These are phyloP conservation scores for Tethya wilhelma DNA, from an alignment of 37 sponge, comb jelly and placozoan genomes.

Conservation along the genomic window DNA sequence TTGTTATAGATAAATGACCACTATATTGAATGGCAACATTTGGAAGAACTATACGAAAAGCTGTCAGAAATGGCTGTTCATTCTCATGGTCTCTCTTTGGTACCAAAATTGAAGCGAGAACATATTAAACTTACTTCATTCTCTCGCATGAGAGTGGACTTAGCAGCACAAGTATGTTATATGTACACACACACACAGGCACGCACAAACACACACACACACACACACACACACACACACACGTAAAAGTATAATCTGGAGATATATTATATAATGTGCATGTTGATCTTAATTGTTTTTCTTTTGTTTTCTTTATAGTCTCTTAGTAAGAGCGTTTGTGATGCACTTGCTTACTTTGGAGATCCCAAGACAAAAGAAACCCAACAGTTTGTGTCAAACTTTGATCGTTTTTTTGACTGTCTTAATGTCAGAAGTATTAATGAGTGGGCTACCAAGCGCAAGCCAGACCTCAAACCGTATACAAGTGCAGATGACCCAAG, in stretches of 20 bases:
- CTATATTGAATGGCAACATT: constrained; percentile 33
- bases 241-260: too few species aligned
- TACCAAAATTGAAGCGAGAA: constrained; percentile 10
- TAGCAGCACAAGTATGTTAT: constrained; percentile 35
- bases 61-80: neutral
- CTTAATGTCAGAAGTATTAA: constrained; percentile 38
- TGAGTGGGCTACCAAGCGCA: constrained; percentile 7
- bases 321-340: constrained; percentile 41
- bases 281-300: too few species aligned
- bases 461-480: constrained; percentile 53
- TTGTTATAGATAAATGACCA: constrained; percentile 22
- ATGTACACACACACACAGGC: too few species aligned
- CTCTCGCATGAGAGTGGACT: constrained; percentile 41
- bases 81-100: constrained; percentile 22
- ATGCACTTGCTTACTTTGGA: constrained; percentile 35
- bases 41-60: constrained; percentile 8
- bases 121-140: constrained; percentile 36
- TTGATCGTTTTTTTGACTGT: constrained; percentile 55
- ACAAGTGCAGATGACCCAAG: constrained; percentile 34
- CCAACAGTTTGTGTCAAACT: constrained; percentile 1
- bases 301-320: constrained; percentile 8
- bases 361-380: constrained; percentile 14
- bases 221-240: too few species aligned
- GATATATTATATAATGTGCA: too few species aligned
- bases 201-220: too few species aligned